A percentile compares a stretch with the other conserved stretches of the same genome.
These are phyloP conservation scores for Herpailurus yagouaroundi DNA, from an alignment of 2,113 vertebrate species.

Conservation along the genomic window DNA sequence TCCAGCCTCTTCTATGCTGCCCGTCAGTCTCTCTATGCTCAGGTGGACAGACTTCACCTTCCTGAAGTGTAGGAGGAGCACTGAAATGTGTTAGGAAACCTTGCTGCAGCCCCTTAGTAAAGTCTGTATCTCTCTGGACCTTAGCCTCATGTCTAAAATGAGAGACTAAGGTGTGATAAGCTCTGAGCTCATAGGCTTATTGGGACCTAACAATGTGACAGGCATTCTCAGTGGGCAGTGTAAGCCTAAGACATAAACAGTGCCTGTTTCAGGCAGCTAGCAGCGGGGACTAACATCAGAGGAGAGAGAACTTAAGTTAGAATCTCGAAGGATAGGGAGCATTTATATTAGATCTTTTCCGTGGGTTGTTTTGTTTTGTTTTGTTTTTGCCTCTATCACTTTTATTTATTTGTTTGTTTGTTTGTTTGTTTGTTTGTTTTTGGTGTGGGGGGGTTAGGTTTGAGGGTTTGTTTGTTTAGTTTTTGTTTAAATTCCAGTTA, in stretches of 20 bases:
- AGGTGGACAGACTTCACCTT: not conserved
- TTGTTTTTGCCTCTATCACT: not conserved
- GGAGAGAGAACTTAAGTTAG: not conserved
- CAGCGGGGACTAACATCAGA: not conserved
- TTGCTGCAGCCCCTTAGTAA: not conserved
- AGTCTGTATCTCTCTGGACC: not conserved
- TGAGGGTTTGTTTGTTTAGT: no score
- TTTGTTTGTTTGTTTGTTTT: no score
- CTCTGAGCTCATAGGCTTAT: not conserved
- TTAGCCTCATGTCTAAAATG: not conserved
- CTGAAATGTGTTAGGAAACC: not conserved
- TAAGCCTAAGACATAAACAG: not conserved
- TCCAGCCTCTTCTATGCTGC: not conserved
- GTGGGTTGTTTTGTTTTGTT: not conserved
- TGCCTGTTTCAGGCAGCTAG: not conserved
- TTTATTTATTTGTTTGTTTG: no score
- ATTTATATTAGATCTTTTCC: not conserved
- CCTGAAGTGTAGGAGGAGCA: not conserved
- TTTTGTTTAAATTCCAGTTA: not conserved
- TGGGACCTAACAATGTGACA: not conserved
- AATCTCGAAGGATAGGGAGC: not conserved
- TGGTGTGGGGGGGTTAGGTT: no score
- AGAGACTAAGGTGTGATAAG: not conserved
- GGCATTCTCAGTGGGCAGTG: not conserved
- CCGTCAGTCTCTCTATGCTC: not conserved